Base-by-base conservation (phyloP, 2,113 vertebrate genomes). In the Salvelinus sp. region DNA sequence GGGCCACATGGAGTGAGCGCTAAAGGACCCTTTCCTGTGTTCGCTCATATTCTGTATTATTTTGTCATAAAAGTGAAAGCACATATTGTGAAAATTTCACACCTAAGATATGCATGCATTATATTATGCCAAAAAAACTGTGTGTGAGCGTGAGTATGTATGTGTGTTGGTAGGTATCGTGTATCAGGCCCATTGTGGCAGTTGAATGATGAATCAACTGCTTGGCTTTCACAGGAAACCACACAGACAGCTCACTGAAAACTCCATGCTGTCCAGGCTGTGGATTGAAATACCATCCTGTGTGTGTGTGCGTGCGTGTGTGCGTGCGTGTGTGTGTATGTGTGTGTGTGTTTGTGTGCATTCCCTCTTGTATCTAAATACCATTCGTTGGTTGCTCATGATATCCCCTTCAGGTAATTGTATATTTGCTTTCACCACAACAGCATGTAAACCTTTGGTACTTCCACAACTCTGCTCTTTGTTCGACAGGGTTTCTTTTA, bases 171-270 rank as follows among this genome's bases (percentile, higher is more conserved):
- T 84, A 65, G 57, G 83, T 90, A 85, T 91, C 84, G 76, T 69
- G 80, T 90, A 73, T 89, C 86, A 76, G 66, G 81, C 74, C 75
- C 82, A 83, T 80, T 88, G 82, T 83, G 83, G 82, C 81, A 79
- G 82, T 74, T 82, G 67, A 88, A 82, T 83, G 83, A 90, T 85
- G 84, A 88, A 88, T 91, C 85, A 79, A 70, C 78, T 82, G 76
- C 78, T 84, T 79, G 25, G 69, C 85, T 88, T 86, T 76, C 71
- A 84, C 88, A 90, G 87, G 86, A 92, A 92, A 91, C 87, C 88
- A 86, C 87, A 89, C 72, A 86, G 85, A 90, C 79, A 74, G 73
- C 67, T 75, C 25, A 18, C 72, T 65, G 14, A 81, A 82, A 81
- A 83, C 69, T 76, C 75, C 74, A 74, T 76, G 76, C 70, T 79